Percentiles rank a stretch among this genome's conserved stretches.
phyloP scores from a whole-genome alignment of 2,113 vertebrate species.

The Procapra przewalskii region DNA sequence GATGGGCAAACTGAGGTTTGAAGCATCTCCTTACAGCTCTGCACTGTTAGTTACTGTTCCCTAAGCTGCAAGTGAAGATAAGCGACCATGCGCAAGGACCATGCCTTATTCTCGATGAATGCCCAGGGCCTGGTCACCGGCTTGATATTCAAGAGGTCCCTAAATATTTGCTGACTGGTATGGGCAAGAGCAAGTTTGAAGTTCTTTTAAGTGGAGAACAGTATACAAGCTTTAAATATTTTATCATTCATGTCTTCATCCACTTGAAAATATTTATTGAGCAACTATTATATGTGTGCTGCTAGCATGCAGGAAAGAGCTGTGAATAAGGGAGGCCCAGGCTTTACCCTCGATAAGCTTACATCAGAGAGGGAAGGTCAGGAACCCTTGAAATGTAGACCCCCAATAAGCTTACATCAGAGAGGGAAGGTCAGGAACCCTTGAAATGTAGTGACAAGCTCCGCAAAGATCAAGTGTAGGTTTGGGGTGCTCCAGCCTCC shows the following conservation, averaged over 20 bases:
- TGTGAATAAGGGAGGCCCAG: not conserved
- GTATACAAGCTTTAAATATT: not conserved
- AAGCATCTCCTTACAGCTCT: not conserved
- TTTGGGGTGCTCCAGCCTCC: not conserved
- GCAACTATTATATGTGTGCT: not conserved
- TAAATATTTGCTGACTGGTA: not conserved
- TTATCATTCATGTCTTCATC: not conserved
- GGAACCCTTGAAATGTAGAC: too few species aligned
- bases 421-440: not conserved
- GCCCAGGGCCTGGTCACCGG: not conserved
- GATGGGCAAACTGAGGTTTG: not conserved
- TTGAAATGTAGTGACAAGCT: not conserved
- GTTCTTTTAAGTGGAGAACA: not conserved
- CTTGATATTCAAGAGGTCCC: conserved; percentile 18
- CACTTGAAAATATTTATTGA: not conserved
- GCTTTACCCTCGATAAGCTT: not conserved
- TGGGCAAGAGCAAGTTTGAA: not conserved
- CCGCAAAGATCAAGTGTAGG: not conserved
- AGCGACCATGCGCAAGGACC: not conserved
- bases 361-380: not conserved
- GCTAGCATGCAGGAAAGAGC: not conserved
- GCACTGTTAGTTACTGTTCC: not conserved
- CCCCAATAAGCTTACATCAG: not conserved
- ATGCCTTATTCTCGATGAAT: not conserved
- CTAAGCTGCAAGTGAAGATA: not conserved